These are phyloP conservation scores for Enteromius trimaculatus DNA, from an alignment of 2,797 vertebrate genomes.

Conservation along the genomic window DNA sequence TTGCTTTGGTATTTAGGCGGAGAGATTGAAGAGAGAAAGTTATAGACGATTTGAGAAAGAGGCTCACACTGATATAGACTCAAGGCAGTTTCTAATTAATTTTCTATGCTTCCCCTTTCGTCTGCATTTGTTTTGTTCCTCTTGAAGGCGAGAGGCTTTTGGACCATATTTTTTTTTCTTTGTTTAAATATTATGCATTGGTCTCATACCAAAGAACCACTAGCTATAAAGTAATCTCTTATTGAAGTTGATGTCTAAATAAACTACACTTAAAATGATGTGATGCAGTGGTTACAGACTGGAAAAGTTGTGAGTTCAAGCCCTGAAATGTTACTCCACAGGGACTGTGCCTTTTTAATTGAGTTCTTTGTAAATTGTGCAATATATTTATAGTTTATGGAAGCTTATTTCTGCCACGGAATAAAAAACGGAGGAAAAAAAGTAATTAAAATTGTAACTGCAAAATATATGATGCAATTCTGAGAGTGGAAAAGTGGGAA, in stretches of 20 bases:
- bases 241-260: conserved; percentile 19
- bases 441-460: not conserved
- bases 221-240: conserved; percentile 9
- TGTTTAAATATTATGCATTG: conserved; percentile 55
- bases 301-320: not conserved
- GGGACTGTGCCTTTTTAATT: not conserved
- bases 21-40: conserved; percentile 25
- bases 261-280: not conserved
- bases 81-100: conserved; percentile 74
- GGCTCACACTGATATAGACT: conserved; percentile 49
- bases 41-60: conserved; percentile 23
- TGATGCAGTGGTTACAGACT: not conserved
- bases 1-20: conserved; percentile 31
- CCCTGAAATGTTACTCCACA: not conserved
- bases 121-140: conserved; percentile 68
- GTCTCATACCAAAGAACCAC: conserved; percentile 36
- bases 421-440: not conserved
- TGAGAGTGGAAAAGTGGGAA: no score
- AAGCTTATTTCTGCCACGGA: not conserved
- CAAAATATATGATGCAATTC: not conserved
- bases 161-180: conserved; percentile 64
- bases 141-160: conserved; percentile 68
- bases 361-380: not conserved
- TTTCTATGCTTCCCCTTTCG: conserved; percentile 71
- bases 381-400: not conserved